These are phyloP conservation scores for Echiichthys vipera DNA, from an alignment of 2,797 vertebrate genomes.

Conservation along the genomic window DNA sequence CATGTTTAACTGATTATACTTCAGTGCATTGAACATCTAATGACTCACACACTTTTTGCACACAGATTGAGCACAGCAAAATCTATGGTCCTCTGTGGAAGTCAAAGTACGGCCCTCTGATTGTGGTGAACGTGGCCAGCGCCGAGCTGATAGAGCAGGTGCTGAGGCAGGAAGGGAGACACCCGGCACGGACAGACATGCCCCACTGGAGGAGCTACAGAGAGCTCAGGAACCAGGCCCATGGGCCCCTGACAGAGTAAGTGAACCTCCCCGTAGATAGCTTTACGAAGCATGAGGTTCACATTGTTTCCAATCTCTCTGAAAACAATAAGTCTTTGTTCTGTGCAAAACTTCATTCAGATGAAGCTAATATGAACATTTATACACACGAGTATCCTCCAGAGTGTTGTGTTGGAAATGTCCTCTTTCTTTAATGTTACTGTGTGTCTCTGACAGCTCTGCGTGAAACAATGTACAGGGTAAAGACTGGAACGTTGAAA, in stretches of 20 bases:
- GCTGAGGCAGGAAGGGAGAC: conserved; percentile 84
- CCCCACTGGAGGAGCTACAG: conserved; percentile 86
- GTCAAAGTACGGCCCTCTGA: conserved; percentile 82
- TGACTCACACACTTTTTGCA: not conserved
- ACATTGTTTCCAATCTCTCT: too few species aligned
- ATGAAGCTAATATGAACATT: not conserved
- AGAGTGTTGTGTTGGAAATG: too few species aligned
- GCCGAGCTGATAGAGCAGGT: conserved; percentile 86
- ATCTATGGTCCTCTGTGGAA: conserved; percentile 87
- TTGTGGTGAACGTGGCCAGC: conserved; percentile 84
- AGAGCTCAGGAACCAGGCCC: conserved; percentile 81
- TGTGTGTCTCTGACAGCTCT: not conserved
- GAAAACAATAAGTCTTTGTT: not conserved
- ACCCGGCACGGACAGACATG: conserved; percentile 83
- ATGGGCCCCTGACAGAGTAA: conserved; percentile 87
- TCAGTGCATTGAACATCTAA: not conserved
- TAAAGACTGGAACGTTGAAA: not conserved
- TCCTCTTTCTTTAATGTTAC: too few species aligned
- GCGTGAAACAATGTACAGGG: too few species aligned
- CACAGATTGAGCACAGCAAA: conserved; percentile 84
- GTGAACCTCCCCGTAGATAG: conserved; percentile 31
- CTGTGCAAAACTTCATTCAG: not conserved
- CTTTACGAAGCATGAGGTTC: too few species aligned
- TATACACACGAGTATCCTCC: not conserved
- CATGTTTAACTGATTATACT: not conserved